Evolutionary conservation across 1,140 invertebrate genomes (phyloP).

Genomic region (Apis cerana): DNA sequence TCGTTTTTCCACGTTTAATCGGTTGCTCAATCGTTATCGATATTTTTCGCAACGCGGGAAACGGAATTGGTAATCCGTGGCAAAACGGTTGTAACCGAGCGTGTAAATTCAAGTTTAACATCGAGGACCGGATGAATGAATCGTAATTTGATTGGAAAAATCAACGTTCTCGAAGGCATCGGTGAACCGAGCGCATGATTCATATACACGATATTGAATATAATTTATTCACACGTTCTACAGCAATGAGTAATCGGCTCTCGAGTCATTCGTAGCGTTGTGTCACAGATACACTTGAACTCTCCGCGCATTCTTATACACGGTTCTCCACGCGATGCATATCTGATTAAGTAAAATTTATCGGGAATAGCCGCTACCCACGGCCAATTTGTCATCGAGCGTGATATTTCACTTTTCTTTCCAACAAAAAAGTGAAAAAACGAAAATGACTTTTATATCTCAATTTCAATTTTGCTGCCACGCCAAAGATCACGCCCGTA

Average conservation of each 20-base stretch:
- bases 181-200: slow-evolving; percentile 14
- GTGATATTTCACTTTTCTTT: background rate
- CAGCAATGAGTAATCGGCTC: slow-evolving; percentile 41
- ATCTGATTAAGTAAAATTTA: slow-evolving; percentile 2
- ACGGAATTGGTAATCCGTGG: background rate
- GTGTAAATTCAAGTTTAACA: slow-evolving; percentile 1
- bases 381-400: background rate
- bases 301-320: slow-evolving; percentile 31
- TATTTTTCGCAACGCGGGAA: slow-evolving; percentile 2
- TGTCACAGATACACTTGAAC: slow-evolving; percentile 48
- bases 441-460: too few species aligned
- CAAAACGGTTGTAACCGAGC: background rate
- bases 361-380: background rate
- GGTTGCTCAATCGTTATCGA: background rate
- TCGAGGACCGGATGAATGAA: background rate
- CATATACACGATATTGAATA: slow-evolving; percentile 35
- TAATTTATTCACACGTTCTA: slow-evolving; percentile 43
- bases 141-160: background rate
- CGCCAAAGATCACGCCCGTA: too few species aligned
- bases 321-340: slow-evolving; percentile 1
- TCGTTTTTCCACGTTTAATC: background rate
- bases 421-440: too few species aligned
- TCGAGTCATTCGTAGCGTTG: background rate
- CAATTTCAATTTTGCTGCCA: too few species aligned
- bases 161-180: background rate